Evolutionary conservation across 2,888 invertebrate genomes (phyloP), one percentile per base, ranked within the genome.

Genomic region (Perizoma flavofasciatum): DNA sequence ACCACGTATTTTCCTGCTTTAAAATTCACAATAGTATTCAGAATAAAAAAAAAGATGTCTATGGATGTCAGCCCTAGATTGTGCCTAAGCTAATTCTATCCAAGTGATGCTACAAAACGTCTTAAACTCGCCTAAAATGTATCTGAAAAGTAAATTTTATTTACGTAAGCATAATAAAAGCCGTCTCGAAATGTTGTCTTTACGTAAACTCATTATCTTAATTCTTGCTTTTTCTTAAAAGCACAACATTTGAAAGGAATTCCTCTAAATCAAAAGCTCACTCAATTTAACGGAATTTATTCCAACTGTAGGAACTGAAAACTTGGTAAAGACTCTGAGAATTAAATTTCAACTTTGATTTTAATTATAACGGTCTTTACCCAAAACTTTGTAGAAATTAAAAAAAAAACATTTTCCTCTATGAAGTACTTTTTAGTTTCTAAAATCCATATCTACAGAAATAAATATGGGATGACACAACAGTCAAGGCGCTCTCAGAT

Each of bases 231-330:
- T 59, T 55, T 49, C 56, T 52, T 43, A 58, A 55, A 63, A 58
- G 52, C 58, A 54, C 53, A 62, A 55, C 58, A 59, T 55, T 54
- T 56, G 53, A 47, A 56, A 50, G 56, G 53, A 11, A 54, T 43
- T 54, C 33, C 55, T 52, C 43, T 35, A 55, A 62, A 49, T 62
- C 59, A 62, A 62, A 58, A 53, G 62, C 57, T 58, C 50, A 49
- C 56, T 65, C 54, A 54, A 65, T 60, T 65, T 55, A 57, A 59
- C 54, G 45, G 56, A 65, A 61, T 65, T 62, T 62, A 60, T 60
- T 60, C 59, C 48, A 22, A 49, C 65, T 53, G 46, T 48, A 51
- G 55, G 37, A 60, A 55, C 48, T 46, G 8, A 35, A 22, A 34
- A 44, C 49, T 45, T 40, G 10, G 33, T 9, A 11, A 46, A 7